Evolutionary conservation across 2,888 invertebrate genomes (phyloP).

Genomic region (Cecidostiba fungosa): DNA sequence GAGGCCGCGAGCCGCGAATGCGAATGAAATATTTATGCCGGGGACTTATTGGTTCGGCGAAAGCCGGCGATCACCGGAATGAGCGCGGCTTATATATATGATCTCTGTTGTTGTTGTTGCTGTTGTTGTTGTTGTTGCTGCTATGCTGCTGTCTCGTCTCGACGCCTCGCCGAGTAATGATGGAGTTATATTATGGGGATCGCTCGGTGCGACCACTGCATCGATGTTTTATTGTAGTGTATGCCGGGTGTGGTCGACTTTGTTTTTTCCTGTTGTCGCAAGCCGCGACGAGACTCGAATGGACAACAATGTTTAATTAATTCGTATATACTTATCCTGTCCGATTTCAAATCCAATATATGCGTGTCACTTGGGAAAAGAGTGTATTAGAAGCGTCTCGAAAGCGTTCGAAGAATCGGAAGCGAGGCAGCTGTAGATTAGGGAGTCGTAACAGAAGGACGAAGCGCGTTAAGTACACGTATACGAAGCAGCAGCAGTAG

Average conservation of each 20-base stretch:
- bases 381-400: background rate
- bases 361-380: background rate
- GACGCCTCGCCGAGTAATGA: conserved; percentile 53
- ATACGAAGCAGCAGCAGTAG: conserved; percentile 43
- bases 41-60: conserved; percentile 70
- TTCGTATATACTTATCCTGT: background rate
- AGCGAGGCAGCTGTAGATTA: background rate
- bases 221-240: conserved; percentile 1
- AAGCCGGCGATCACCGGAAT: conserved; percentile 64
- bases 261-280: background rate
- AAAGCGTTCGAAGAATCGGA: background rate
- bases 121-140: background rate
- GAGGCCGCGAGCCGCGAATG: conserved; percentile 65
- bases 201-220: conserved; percentile 35
- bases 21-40: conserved; percentile 71
- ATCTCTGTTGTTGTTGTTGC: background rate
- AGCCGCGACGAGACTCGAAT: background rate
- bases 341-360: background rate
- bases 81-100: background rate
- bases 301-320: background rate
- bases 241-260: background rate
- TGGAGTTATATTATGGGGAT: conserved; percentile 62
- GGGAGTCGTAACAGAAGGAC: background rate
- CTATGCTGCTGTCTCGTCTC: conserved; percentile 38
- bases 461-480: conserved; percentile 7